Conservation (phyloP, 2,888 invertebrate species). For the Lycophotia porphyrea region DNA sequence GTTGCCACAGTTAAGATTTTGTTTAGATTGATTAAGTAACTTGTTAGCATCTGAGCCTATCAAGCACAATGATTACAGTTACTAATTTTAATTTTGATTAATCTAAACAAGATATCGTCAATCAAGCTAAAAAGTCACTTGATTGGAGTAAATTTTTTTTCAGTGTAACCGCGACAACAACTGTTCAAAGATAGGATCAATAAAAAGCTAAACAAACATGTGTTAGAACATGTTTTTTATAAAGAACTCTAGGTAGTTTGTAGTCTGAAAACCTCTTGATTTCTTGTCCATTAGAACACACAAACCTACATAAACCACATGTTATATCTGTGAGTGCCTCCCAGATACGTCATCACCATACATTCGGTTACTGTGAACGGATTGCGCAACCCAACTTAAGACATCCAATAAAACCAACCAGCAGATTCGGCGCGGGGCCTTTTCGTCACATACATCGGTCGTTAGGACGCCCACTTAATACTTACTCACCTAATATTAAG, state of each 20-base stretch:
- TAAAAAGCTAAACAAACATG: no score
- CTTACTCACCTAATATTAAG: background rate
- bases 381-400: background rate
- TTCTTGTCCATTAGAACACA: background rate
- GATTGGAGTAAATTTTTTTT: no score
- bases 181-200: no score
- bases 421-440: constrained; percentile 5
- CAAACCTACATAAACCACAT: background rate
- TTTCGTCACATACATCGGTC: constrained; percentile 10
- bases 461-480: constrained; percentile 2
- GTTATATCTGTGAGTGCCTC: background rate
- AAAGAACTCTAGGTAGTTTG: background rate
- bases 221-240: background rate
- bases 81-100: no score
- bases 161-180: no score
- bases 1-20: no score
- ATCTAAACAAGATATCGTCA: no score
- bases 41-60: no score
- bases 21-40: no score
- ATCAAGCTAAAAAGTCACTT: no score
- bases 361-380: background rate
- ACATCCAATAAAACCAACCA: constrained; percentile 5
- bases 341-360: background rate
- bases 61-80: no score
- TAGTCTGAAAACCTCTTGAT: background rate